Percentiles rank a stretch among this genome's conserved stretches.
phyloP scores from a whole-genome alignment of 2,113 vertebrate species.

The rat (Rattus norvegicus) region GRCr8 NC_086021.1:119809001-119809500 shows the following conservation, averaged over 20 bases:
- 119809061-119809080: not conserved
- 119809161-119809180: conserved; percentile 27
- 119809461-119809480: conserved; percentile 57
- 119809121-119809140: not conserved
- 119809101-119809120: not conserved
- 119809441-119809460: conserved; percentile 64
- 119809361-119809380: not conserved
- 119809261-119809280: conserved; percentile 23
- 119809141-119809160: not conserved
- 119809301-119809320: conserved; percentile 34
- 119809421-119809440: conserved; percentile 45
- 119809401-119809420: conserved; percentile 41
- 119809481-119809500: conserved; percentile 61
- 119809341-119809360: not conserved
- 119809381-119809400: conserved; percentile 18
- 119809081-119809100: not conserved
- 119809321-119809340: conserved; percentile 5
- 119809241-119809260: not conserved
- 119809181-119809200: conserved; percentile 6
- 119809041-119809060: not conserved
- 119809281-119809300: conserved; percentile 8
- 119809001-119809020: conserved; percentile 22
- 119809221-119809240: not conserved
- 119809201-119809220: conserved; percentile 34
- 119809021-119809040: not conserved